phyloP scores from a whole-genome alignment of 2,888 invertebrate genomes.

The Eurois occulta region DNA sequence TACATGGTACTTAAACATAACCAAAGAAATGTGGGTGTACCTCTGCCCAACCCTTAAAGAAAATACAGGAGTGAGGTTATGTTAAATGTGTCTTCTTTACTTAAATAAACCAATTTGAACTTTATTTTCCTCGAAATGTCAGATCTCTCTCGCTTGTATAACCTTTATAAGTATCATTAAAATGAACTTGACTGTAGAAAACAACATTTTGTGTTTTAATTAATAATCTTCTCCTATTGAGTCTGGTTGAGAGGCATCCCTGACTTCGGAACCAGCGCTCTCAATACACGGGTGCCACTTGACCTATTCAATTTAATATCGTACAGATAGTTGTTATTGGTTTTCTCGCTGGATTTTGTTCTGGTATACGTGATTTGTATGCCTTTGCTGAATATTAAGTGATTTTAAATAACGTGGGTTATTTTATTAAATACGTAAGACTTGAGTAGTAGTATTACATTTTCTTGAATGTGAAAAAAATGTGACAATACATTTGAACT shows the following conservation, averaged over 20 bases:
- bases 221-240: constrained; percentile 26
- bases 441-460: too few relatives aligned
- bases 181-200: constrained; percentile 22
- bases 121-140: neutral
- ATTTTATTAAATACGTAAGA: neutral
- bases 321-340: constrained; percentile 36
- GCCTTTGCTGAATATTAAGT: neutral
- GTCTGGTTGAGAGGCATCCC: constrained; percentile 28
- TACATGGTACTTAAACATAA: neutral
- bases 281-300: constrained; percentile 21
- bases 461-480: too few relatives aligned
- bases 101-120: constrained; percentile 2
- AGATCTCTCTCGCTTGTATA: neutral
- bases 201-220: constrained; percentile 22
- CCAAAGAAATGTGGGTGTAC: neutral
- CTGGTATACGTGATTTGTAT: neutral
- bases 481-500: neutral
- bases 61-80: neutral
- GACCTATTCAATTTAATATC: constrained; percentile 39
- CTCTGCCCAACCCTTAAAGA: neutral
- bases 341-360: neutral
- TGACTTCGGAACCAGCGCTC: constrained; percentile 28
- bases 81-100: neutral
- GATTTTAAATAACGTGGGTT: neutral
- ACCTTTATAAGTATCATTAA: constrained; percentile 16